Base-by-base conservation (phyloP, 2,888 invertebrate species). In the Philaethria dido region DNA sequence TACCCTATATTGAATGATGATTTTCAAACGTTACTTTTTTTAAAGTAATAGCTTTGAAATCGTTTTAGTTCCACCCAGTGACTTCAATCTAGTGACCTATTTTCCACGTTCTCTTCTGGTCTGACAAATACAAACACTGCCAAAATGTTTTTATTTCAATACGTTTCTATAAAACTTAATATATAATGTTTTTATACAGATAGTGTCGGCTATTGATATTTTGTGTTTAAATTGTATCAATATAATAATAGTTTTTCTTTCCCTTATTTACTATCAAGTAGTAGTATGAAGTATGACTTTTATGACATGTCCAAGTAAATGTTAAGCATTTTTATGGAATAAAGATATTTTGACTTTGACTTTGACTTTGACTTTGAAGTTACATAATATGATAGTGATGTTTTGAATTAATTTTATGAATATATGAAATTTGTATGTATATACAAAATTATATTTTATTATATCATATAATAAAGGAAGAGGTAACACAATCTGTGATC, bases 31-130 rank as follows among this genome's bases (percentile, higher is more conserved):
- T 11, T 29, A 18, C 18, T 33, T 29, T 60, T 60, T 60, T 60
- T 44, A 33, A 60, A 60, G 29, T 44, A 60, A 60, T 60, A 60
- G 60, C 60, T 60, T 60, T 60, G 60, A 60, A 60, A 60, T 45
- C 44, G 60, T 16, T 60, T 60, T 45, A 60, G 44, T 60, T 60
- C 60, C 45, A 60, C 60, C 60, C 45, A 60, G 60, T 44, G 44
- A 60, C 44, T 60, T 33, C 44, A 60, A 60, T 33, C 60, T 47
- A 60, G 45, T 60, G 60, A 60, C 60, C 60, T 60, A 60, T 60
- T 47, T 60, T 45, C 16, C 16, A 45, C 44, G 45, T 60, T 45
- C 18, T 60, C 29, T 60, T 60, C 45, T 60, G 45, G 45, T 45
- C 60, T 47, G 60, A 44, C 60, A 60, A 60, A 47, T 60, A 45